Evolutionary conservation across 1,140 invertebrate species (phyloP), one percentile per base, ranked within the genome.

Genomic region (Drosophila nannoptera): DNA sequence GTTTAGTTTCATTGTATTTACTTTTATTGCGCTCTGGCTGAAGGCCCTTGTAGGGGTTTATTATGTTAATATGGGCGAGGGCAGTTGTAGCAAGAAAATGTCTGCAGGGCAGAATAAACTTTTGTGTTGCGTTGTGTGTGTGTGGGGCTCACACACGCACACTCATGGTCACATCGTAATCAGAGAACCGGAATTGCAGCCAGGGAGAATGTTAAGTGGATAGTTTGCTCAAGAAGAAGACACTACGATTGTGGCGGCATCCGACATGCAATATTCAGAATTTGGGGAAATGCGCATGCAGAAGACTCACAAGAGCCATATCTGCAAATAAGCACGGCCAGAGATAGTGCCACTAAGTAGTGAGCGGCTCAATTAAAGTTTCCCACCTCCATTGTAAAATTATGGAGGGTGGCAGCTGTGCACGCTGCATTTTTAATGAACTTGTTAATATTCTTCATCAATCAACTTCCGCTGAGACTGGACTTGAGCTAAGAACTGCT

Each of bases 1-100:
- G 48, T 60, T 67, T 67, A 67, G 55, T 67, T 67, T 45, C 64
- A 67, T 60, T 67, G 55, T 59, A 45, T 50, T 22, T 32, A 49
- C 55, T 36, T 66, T 59, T 66, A 66, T 59, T 66, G 63, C 42
- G 36, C 54, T 11, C 31, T n/a, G 33, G 63, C 55, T 52, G 36
- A 38, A 60, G 55, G 55, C 33, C 48, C 64, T 67, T 43, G 48
- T 50, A 46, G 48, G 16, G 58, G 48, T 45, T 43, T 43, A 43
- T 67, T 67, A 67, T 67, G 64, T 60, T 67, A 67, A 67, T 67
- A 67, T 22, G 38, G 16, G 45, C 9, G 33, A 53, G 38, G 31
- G 31, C 40, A 53, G 49, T 33, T 22, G 11, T 7, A 22, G 22
- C 35, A 54, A 29, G 35, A 22, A 58, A 58, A 66, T 58, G 45